phyloP scores from a whole-genome alignment of 2,888 invertebrate genomes.

The Calliopum simillimum region DNA sequence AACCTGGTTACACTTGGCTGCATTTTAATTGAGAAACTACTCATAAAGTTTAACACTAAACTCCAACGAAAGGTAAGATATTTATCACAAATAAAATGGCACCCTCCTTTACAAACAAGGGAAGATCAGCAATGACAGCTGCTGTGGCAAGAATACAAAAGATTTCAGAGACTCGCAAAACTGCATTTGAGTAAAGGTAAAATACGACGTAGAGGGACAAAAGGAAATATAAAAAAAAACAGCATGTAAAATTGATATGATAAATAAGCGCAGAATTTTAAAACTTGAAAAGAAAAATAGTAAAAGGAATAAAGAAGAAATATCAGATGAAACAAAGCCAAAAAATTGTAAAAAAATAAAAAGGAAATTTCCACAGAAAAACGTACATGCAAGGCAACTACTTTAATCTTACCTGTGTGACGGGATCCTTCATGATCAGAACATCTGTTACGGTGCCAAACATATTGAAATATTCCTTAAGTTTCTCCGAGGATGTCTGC shows the following conservation, averaged over 20 bases:
- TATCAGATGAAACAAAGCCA: constrained; percentile 29
- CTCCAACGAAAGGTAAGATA: too few species aligned
- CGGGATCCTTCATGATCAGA: constrained; percentile 93
- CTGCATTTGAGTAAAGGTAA: neutral
- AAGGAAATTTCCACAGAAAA: constrained; percentile 27
- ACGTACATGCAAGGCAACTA: constrained; percentile 18
- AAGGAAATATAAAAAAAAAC: too few species aligned
- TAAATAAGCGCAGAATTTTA: constrained; percentile 20
- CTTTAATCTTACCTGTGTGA: constrained; percentile 81
- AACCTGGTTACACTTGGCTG: too few species aligned
- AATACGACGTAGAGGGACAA: neutral
- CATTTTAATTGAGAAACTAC: too few species aligned
- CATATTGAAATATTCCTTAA: constrained; percentile 93
- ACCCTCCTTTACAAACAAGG: neutral
- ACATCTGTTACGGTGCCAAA: constrained; percentile 92
- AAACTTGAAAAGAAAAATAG: constrained; percentile 34
- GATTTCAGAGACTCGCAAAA: neutral
- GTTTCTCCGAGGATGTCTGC: constrained; percentile 93
- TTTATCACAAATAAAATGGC: neutral
- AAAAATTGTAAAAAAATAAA: neutral
- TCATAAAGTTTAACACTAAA: too few species aligned
- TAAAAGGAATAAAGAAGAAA: constrained; percentile 36
- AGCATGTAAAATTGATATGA: neutral
- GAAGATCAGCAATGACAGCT: neutral
- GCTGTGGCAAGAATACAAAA: neutral